Percentiles rank a stretch among this genome's conserved stretches.
phyloP scores from a whole-genome alignment of 2,113 vertebrate species.

The Cacatua alba region DNA sequence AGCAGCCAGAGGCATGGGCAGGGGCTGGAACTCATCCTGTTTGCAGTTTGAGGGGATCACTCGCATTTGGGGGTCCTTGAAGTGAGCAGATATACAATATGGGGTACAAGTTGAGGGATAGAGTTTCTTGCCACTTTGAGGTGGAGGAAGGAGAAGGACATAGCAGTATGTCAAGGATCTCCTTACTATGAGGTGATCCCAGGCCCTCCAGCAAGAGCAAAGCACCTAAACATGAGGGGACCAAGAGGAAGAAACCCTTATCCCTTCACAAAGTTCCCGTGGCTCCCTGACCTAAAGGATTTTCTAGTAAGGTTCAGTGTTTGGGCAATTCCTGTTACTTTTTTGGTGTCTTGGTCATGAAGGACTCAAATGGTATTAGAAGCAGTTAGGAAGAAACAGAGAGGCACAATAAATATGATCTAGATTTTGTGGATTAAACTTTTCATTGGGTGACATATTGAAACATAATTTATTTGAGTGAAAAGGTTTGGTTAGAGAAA shows the following conservation, averaged over 20 bases:
- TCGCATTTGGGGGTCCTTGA: background rate
- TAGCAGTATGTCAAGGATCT: background rate
- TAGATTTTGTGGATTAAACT: background rate
- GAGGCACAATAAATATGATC: background rate
- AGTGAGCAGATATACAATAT: fast-evolving
- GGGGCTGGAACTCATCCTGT: background rate
- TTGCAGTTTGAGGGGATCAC: background rate
- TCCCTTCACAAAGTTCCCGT: background rate
- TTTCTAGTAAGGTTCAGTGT: background rate
- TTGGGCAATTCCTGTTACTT: background rate
- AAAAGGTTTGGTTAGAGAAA: constrained; percentile 2
- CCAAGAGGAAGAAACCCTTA: background rate
- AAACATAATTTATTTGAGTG: constrained; percentile 29
- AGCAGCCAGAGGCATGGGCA: background rate
- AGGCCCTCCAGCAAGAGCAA: background rate
- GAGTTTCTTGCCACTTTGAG: background rate
- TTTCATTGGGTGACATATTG: background rate
- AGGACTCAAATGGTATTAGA: background rate
- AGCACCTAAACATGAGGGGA: background rate
- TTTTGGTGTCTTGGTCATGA: background rate
- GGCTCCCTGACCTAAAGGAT: background rate
- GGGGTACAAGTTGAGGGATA: background rate
- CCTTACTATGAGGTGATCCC: background rate
- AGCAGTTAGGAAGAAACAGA: background rate
- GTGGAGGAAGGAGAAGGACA: background rate